These are phyloP conservation scores for Burhinus bistriatus DNA, from an alignment of 2,113 vertebrate genomes.

Conservation along the genomic window DNA sequence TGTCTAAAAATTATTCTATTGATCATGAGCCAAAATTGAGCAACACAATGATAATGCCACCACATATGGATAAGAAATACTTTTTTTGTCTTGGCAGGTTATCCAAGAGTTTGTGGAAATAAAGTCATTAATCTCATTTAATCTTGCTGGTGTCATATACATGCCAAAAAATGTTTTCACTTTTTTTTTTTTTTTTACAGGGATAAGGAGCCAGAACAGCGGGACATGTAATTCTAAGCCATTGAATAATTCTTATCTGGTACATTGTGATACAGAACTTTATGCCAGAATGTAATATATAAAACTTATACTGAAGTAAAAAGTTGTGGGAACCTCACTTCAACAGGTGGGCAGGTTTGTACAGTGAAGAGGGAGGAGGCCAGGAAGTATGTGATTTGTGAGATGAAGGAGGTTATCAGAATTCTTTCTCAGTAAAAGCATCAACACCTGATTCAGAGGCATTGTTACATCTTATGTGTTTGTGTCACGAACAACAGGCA, in stretches of 20 bases:
- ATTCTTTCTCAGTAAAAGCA: not conserved
- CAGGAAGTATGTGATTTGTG: not conserved
- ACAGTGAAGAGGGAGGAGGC: not conserved
- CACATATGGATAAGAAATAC: not conserved
- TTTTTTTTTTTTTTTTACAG: not conserved
- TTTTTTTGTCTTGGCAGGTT: not conserved
- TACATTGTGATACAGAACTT: not conserved
- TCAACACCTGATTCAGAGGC: not conserved
- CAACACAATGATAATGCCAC: not conserved
- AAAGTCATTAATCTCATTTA: constrained; percentile 6
- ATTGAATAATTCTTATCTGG: not conserved
- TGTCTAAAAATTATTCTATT: constrained; percentile 38
- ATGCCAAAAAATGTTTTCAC: not conserved
- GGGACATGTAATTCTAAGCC: not conserved
- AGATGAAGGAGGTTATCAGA: not conserved
- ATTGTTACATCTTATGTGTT: not conserved
- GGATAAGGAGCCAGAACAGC: not conserved
- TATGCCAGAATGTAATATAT: not conserved
- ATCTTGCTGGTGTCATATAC: not conserved
- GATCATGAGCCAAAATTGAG: constrained; percentile 15
- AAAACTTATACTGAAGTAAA: not conserved
- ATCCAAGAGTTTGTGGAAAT: not conserved
- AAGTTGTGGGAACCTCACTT: not conserved
- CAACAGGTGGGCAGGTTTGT: not conserved
- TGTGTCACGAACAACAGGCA: not conserved